A percentile compares a stretch with the other conserved stretches of the same genome.
phyloP scores from a whole-genome alignment of 1,140 invertebrate species.

The Nasonia longicornis region DNA sequence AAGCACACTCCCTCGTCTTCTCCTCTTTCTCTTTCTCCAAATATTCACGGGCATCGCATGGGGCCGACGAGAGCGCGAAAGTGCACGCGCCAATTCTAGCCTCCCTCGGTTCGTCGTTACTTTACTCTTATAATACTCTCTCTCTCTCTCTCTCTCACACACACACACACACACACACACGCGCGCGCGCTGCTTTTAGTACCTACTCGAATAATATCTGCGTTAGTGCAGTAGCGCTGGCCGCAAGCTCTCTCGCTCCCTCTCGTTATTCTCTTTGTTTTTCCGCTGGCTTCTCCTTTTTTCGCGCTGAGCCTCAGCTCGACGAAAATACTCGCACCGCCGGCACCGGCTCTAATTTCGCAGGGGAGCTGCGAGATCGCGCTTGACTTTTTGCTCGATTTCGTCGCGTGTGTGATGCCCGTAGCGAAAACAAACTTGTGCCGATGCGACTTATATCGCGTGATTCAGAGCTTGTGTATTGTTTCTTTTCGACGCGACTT shows the following conservation, averaged over 20 bases:
- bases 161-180: too few relatives aligned
- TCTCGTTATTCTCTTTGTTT: background rate
- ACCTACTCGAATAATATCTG: slow-evolving; percentile 30
- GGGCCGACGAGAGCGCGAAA: background rate
- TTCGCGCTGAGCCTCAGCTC: background rate
- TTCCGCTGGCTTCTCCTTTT: background rate
- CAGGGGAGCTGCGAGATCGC: slow-evolving; percentile 8
- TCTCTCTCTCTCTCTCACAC: background rate
- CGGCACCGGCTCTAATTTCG: slow-evolving; percentile 10
- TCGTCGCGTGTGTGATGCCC: background rate
- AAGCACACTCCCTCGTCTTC: slow-evolving; percentile 25
- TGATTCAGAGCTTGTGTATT: background rate
- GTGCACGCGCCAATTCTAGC: slow-evolving; percentile 34
- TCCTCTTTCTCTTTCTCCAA: slow-evolving; percentile 33
- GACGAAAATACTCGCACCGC: slow-evolving; percentile 38
- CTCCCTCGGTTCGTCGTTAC: slow-evolving; percentile 13
- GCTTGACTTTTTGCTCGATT: slow-evolving; percentile 25
- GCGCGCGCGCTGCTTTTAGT: slow-evolving; percentile 38
- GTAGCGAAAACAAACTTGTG: slow-evolving; percentile 36
- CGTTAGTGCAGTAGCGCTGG: slow-evolving; percentile 3
- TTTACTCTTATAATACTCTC: slow-evolving; percentile 23
- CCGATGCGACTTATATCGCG: background rate
- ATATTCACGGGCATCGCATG: background rate
- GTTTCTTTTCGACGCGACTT: too few relatives aligned
- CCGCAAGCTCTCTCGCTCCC: background rate